Evolutionary conservation across 2,113 vertebrate species (phyloP).

Genomic region (Xyrauchen texanus): DNA sequence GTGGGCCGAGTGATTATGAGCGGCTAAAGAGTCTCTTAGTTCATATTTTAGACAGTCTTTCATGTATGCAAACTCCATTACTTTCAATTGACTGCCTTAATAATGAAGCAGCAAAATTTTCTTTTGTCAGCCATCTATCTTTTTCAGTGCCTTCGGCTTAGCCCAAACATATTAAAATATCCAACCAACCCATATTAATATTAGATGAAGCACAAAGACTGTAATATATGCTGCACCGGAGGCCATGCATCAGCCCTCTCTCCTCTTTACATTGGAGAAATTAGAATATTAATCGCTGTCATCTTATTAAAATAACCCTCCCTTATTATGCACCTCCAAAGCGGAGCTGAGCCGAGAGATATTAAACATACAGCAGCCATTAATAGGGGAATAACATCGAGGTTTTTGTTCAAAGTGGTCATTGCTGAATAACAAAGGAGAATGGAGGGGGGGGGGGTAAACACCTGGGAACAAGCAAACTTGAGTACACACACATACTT

Average conservation of each 20-base stretch:
- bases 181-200: slow-evolving; percentile 71
- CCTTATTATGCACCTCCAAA: slow-evolving; percentile 59
- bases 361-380: slow-evolving; percentile 54
- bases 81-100: slow-evolving; percentile 61
- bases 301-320: slow-evolving; percentile 60
- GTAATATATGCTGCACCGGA: slow-evolving; percentile 64
- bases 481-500: neutral
- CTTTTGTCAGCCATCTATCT: slow-evolving; percentile 71
- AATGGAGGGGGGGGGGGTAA: neutral
- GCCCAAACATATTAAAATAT: slow-evolving; percentile 67
- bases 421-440: slow-evolving; percentile 19
- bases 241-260: slow-evolving; percentile 50
- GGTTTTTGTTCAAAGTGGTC: neutral
- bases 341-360: slow-evolving; percentile 45
- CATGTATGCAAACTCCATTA: slow-evolving; percentile 59
- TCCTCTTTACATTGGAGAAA: slow-evolving; percentile 51
- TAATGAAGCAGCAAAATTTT: slow-evolving; percentile 64
- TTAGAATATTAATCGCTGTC: slow-evolving; percentile 72
- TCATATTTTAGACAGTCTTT: slow-evolving; percentile 64
- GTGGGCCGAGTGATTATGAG: neutral
- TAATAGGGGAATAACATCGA: slow-evolving; percentile 41
- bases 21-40: slow-evolving; percentile 52
- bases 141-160: slow-evolving; percentile 66
- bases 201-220: slow-evolving; percentile 73
- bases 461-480: neutral